Conservation (phyloP, 2,888 invertebrate species). For the Andrena dorsata region DNA sequence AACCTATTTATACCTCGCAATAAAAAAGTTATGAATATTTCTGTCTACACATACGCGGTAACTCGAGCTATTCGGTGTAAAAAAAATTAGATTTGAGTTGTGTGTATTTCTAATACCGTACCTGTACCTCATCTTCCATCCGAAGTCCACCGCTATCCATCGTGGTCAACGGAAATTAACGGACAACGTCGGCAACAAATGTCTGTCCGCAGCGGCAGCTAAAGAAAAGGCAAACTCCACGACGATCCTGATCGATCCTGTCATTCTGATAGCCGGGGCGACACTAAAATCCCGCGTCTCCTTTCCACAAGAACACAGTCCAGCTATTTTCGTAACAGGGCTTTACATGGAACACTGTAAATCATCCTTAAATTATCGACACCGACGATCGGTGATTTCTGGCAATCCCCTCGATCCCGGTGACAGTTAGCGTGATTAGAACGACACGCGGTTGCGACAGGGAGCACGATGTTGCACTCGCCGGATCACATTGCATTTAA, state of each 20-base stretch:
- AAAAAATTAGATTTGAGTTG: too few relatives aligned
- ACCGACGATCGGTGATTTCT: not conserved
- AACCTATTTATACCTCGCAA: not conserved
- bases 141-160: conserved; percentile 60
- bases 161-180: not conserved
- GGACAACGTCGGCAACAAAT: conserved; percentile 6
- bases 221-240: not conserved
- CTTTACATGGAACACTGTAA: not conserved
- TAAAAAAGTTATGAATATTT: not conserved
- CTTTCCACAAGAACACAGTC: not conserved
- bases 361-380: conserved; percentile 6
- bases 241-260: conserved; percentile 13
- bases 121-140: conserved; percentile 65
- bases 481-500: not conserved
- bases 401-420: not conserved
- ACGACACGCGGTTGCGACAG: not conserved
- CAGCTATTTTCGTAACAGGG: not conserved
- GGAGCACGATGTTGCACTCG: not conserved
- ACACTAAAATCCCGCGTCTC: not conserved
- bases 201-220: not conserved
- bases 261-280: conserved; percentile 11
- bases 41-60: too few relatives aligned
- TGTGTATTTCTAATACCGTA: conserved; percentile 18
- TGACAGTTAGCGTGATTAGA: not conserved
- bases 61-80: too few relatives aligned